Evolutionary conservation across 2,888 invertebrate genomes (phyloP), one percentile per base, ranked within the genome.

Genomic region (Terebella lapidaria): DNA sequence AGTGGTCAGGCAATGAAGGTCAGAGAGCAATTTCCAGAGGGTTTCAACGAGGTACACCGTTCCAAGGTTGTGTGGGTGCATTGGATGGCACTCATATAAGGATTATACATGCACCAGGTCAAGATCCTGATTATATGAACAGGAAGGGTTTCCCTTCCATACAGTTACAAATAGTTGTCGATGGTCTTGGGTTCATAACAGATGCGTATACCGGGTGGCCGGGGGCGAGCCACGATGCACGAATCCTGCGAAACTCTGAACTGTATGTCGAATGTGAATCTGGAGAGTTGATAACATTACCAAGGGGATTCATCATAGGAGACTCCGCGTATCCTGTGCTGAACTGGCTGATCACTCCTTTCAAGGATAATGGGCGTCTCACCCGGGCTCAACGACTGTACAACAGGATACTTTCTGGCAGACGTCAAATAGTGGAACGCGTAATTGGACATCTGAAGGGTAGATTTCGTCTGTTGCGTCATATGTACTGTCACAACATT

Each of bases 221-320:
- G 24, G 69, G 69, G 20, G 62, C 59, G 54, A 53, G 51, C 5
- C 65, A 67, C 61, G 67, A 69, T 57, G 67, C 66, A n/a, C 35
- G 65, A 22, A 63, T 69, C 2, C 61, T 67, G 27, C 29, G 59
- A 30, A 65, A 65, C 49, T 62, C 62, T 22, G 20, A 20, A 25
- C 35, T 69, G 10, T 62, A 35, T 30, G 35, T 24, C 45, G 47
- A 54, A 4, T 47, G 30, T 27, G 59, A 56, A 35, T 18, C 29
- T 30, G 25, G 30, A 18, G 18, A 35, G 10, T 18, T 35, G 10
- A 35, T 35, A 15, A 10, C 10, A 35, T 10, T 35, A 10, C 10
- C 10, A 35, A 35, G 54, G 35, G 25, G 56, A 20, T 54, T 35
- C 28, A 25, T 63, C 18, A 51, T 67, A 24, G 66, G 63, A 22